Evolutionary conservation across 2,797 vertebrate species (phyloP).

Genomic region (Halcyon badia): DNA sequence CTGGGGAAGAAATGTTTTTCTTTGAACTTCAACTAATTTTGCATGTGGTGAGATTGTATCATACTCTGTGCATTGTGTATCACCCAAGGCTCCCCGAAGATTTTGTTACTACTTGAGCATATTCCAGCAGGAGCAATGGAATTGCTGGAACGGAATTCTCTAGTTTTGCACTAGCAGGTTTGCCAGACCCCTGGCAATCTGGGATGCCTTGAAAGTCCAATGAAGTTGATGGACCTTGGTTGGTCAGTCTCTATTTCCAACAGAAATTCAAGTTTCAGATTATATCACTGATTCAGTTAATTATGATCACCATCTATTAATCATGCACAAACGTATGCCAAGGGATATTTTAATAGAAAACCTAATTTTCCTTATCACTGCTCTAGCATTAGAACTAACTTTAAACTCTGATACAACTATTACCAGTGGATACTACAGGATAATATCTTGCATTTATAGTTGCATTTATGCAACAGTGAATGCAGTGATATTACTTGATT

Average conservation of each 20-base stretch:
- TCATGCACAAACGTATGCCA: not conserved
- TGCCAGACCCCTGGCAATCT: not conserved
- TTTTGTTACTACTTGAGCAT: not conserved
- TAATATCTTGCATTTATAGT: constrained; percentile 31
- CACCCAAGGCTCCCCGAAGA: not conserved
- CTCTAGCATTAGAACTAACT: constrained; percentile 21
- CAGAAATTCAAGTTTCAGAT: not conserved
- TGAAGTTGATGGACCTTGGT: not conserved
- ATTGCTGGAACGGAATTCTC: not conserved
- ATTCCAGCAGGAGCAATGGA: not conserved
- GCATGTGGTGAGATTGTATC: not conserved
- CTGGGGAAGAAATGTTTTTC: not conserved
- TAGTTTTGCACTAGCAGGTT: not conserved
- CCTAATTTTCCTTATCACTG: constrained; percentile 11
- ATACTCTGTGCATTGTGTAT: not conserved
- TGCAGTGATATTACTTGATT: constrained; percentile 32
- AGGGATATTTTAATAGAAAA: constrained; percentile 1
- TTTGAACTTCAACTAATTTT: not conserved
- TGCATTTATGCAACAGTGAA: constrained; percentile 50
- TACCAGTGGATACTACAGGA: not conserved
- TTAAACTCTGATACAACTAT: constrained; percentile 6
- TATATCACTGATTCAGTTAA: not conserved
- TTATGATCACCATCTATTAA: not conserved
- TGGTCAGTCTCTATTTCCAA: not conserved
- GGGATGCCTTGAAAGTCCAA: not conserved